These are phyloP conservation scores for Odontesthes bonariensis DNA, from an alignment of 2,113 vertebrate species.

Conservation along the genomic window DNA sequence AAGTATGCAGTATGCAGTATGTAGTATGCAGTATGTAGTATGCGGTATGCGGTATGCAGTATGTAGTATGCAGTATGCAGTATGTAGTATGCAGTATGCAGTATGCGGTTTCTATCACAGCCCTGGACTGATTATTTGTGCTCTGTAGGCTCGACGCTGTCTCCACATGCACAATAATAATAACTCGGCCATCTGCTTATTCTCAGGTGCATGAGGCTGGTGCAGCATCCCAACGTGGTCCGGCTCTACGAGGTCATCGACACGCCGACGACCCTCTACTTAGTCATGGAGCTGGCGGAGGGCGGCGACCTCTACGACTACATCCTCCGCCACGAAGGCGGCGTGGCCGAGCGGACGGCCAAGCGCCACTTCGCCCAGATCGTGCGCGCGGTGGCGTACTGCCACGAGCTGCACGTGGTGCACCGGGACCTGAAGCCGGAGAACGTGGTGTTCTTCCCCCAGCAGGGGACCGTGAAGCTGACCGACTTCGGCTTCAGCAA, in stretches of 20 bases:
- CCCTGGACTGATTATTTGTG: no score
- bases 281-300: constrained; percentile 91
- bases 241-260: constrained; percentile 92
- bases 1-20: no score
- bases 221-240: constrained; percentile 92
- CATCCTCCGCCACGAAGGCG: constrained; percentile 88
- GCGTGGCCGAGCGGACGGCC: constrained; percentile 84
- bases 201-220: constrained; percentile 88
- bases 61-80: no score
- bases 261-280: constrained; percentile 90
- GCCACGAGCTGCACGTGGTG: constrained; percentile 90
- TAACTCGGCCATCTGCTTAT: no score
- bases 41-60: no score
- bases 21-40: no score
- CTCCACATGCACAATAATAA: no score
- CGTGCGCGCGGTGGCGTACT: constrained; percentile 88
- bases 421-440: constrained; percentile 92
- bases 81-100: no score
- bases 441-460: constrained; percentile 92
- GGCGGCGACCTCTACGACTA: constrained; percentile 92
- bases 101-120: no score
- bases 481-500: constrained; percentile 93
- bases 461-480: constrained; percentile 89
- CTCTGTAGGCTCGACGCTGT: no score
- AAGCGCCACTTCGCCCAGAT: constrained; percentile 91